phyloP scores from a whole-genome alignment of 2,888 invertebrate species.

The Scaeva pyrastri region DNA sequence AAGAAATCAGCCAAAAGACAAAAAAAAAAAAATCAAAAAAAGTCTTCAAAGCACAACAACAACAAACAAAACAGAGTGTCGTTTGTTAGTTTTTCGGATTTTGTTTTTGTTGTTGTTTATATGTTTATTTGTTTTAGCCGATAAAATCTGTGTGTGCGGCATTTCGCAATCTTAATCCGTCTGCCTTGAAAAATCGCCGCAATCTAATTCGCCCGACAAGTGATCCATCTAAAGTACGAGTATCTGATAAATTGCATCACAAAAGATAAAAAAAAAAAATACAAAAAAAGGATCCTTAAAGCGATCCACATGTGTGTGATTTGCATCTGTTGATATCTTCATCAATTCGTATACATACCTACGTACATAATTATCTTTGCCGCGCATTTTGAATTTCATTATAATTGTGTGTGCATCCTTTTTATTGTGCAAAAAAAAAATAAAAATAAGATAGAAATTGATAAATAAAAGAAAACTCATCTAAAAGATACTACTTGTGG shows the following conservation, averaged over 20 bases:
- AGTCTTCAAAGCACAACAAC: background rate
- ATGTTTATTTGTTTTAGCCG: conserved; percentile 14
- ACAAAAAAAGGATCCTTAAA: conserved; percentile 44
- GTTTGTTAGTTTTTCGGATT: conserved; percentile 8
- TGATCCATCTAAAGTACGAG: conserved; percentile 33
- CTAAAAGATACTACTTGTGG: conserved; percentile 67
- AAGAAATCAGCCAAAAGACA: conserved; percentile 13
- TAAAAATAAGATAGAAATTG: background rate
- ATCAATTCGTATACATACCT: background rate
- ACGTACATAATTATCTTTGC: conserved; percentile 21
- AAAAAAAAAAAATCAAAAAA: background rate
- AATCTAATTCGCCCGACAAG: conserved; percentile 18
- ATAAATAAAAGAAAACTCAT: conserved; percentile 21
- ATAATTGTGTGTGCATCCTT: conserved; percentile 38
- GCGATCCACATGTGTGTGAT: conserved; percentile 56
- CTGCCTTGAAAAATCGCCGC: conserved; percentile 26
- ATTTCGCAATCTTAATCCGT: conserved; percentile 11
- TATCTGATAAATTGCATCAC: conserved; percentile 35
- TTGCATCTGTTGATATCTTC: conserved; percentile 73
- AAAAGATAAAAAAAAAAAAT: conserved; percentile 33
- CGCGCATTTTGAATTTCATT: conserved; percentile 44
- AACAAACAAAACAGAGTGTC: conserved; percentile 2
- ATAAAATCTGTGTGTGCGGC: background rate
- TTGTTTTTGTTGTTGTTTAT: background rate
- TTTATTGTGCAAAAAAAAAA: conserved; percentile 7